Base-by-base conservation (phyloP, 1,140 invertebrate species). In the Zaprionus gabonicus region DNA sequence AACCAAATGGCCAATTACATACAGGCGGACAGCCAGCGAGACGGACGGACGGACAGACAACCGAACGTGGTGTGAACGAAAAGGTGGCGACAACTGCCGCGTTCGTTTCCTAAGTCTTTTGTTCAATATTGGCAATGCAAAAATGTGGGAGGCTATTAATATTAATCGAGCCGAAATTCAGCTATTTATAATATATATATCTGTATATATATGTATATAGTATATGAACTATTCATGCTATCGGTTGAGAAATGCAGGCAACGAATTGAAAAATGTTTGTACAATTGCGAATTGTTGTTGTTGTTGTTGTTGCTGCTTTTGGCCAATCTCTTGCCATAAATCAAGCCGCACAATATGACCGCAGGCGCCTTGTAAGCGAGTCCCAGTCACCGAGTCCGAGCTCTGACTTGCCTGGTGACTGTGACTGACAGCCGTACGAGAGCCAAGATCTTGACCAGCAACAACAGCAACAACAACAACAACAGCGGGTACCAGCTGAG, bases 321-420 rank as follows among this genome's bases (percentile, higher is more conserved):
- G 75, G 78, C 84, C 84, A 87, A 87, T 87, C 84, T 87, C 84
- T 87, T 87, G 84, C 84, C 84, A 87, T 87, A 87, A 87, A 87
- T 87, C 84, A 87, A 87, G 84, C 84, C 65, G 75, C 80, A 81
- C 78, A 87, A 87, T 72, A 87, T 87, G 78, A 83, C 84, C 84
- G 81, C 84, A 87, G 84, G 84, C 84, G 84, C 84, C 84, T 87
- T 88, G 85, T 84, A 87, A 87, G 84, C 84, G 84, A 87, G 84
- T 87, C 84, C 80, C 83, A 80, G 77, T 83, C 81, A 78, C 83
- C 80, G 67, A 63, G 58, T 85, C 72, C 63, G 57, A 69, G 76
- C 71, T 79, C 76, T 59, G 68, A 73, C 65, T 84, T 79, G 76
- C 71, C 76, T n/a, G 82, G 53, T 68, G 64, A 81, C 78, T 79